Base-by-base conservation (phyloP, 2,113 vertebrate genomes). In the Bagarius yarrelli region DNA sequence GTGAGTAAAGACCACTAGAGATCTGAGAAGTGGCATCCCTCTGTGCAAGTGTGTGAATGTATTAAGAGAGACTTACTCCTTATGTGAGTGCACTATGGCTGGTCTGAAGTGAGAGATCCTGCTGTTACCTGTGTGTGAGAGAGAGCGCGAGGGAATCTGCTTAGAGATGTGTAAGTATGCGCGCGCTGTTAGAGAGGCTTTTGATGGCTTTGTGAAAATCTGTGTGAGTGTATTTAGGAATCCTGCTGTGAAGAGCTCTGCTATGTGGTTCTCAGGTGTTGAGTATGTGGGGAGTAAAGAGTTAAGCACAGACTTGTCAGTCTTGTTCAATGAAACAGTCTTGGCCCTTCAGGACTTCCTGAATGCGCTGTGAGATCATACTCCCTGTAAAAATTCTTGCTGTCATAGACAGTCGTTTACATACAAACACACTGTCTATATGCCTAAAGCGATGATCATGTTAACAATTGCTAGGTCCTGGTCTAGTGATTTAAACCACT, bases 361-460 rank as follows among this genome's bases (percentile, higher is more conserved):
- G 92, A 93, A 93, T 93, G 91, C 88, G 84, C 86, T 87, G 87
- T 91, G 89, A 91, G 92, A 92, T 92, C 91, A 90, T 87, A 88
- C 2, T 32, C 40, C 75, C 30, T 60, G 36, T 44, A 21, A 27
- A 64, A 77, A 23, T 47, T 67, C 32, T 19, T 53, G 36, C 80
- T 67, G 56, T 63, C 67, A 50, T 27, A 72, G 4, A 75, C 40
- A 53, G 25, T 50, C 59, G 75, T 57, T 50, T 59, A 85, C 64
- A 74, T 76, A 16, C 71, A n/a, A n/a, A 75, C 57, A 77, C 53
- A 52, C 81, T 47, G 13, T 67, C n/a, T 50, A 59, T 59, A 82
- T 66, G 55, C 82, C 71, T 77, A 83, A 81, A 5, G 75, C 79
- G 82, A 86, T 83, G 79, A 76, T 44, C 25, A 6, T 66, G 76